Conservation (phyloP, 2,888 invertebrate genomes). For the Cremastinae sp. region DNA sequence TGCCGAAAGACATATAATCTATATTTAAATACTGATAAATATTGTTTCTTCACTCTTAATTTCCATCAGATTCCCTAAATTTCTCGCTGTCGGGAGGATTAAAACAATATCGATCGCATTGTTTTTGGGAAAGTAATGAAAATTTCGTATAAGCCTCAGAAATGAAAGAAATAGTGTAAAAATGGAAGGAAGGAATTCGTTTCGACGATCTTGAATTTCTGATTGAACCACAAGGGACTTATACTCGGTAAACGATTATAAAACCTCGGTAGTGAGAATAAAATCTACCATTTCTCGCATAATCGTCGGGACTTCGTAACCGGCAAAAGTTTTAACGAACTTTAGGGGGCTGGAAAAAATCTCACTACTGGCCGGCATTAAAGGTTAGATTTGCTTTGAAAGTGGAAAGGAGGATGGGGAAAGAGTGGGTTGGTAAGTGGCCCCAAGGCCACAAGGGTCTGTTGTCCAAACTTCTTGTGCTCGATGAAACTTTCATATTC, state of each 20-base stretch:
- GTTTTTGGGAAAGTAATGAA: conserved; percentile 1
- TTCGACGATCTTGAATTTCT: conserved; percentile 33
- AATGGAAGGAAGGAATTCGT: conserved; percentile 4
- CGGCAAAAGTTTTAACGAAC: conserved; percentile 58
- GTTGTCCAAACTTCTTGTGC: conserved; percentile 51
- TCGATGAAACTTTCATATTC: conserved; percentile 58
- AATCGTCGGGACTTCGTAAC: conserved; percentile 15
- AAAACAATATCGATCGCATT: too few relatives aligned
- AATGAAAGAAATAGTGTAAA: conserved; percentile 26
- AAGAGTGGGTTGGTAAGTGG: conserved; percentile 46
- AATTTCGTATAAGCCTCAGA: conserved; percentile 2
- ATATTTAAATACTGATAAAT: too few relatives aligned
- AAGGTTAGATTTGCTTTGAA: conserved; percentile 52
- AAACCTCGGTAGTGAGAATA: conserved; percentile 31
- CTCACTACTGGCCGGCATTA: conserved; percentile 47
- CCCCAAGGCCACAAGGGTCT: conserved; percentile 34
- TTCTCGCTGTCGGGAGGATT: too few relatives aligned
- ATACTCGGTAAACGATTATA: conserved; percentile 22
- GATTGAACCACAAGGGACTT: conserved; percentile 1
- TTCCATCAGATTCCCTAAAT: too few relatives aligned
- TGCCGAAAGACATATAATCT: neutral
- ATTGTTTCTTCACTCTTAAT: too few relatives aligned
- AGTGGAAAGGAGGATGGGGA: conserved; percentile 3
- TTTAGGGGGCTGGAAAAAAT: conserved; percentile 55
- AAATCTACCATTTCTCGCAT: conserved; percentile 20